Percentiles rank a stretch among this genome's conserved stretches.
phyloP scores from a whole-genome alignment of 2,113 vertebrate genomes.

The Gymnocephalus cernua region DNA sequence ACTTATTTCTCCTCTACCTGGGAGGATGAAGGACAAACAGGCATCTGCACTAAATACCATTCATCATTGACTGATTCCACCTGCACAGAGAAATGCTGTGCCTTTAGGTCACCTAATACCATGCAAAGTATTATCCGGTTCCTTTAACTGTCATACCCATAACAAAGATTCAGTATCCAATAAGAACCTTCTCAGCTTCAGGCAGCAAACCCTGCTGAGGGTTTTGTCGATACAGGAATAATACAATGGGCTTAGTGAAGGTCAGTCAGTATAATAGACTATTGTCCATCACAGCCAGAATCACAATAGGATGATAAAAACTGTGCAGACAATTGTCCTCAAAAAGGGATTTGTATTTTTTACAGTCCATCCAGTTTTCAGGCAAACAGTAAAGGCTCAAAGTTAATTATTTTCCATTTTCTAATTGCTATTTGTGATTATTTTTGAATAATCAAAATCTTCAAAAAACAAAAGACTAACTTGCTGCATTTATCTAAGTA shows the following conservation, averaged over 20 bases:
- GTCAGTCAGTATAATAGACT: constrained; percentile 30
- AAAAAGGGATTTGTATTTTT: neutral
- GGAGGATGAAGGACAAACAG: neutral
- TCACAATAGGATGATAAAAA: neutral
- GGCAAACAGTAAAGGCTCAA: neutral
- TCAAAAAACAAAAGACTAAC: neutral
- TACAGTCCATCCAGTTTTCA: neutral
- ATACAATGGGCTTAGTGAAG: constrained; percentile 14
- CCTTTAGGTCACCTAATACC: neutral
- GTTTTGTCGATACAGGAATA: neutral
- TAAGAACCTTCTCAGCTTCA: neutral
- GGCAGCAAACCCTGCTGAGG: neutral
- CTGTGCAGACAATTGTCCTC: neutral
- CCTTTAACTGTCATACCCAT: neutral
- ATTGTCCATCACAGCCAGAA: neutral
- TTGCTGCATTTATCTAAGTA: neutral
- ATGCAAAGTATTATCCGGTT: constrained; percentile 16
- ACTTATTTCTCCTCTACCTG: neutral
- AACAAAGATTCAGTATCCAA: constrained; percentile 5
- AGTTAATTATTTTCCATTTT: constrained; percentile 1
- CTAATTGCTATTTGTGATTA: neutral
- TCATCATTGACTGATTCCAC: constrained; percentile 5
- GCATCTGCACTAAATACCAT: neutral
- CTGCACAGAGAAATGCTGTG: neutral
- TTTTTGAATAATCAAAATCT: constrained; percentile 4